Evolutionary conservation across 2,797 vertebrate genomes (phyloP), one percentile per base, ranked within the genome.

Genomic region (Nannoperca australis): DNA sequence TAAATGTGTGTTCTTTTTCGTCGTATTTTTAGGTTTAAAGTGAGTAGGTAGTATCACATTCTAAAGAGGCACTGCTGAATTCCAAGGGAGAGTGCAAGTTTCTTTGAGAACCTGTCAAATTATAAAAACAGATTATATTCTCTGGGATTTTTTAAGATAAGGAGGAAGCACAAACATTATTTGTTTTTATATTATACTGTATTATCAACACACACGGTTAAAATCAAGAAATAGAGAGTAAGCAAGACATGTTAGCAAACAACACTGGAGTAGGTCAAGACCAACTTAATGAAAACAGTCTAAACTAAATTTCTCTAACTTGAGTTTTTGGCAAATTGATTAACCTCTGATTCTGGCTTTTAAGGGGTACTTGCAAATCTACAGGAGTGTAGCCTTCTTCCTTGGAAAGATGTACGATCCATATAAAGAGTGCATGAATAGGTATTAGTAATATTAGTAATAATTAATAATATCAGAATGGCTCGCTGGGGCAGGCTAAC

Each of bases 181-280:
- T n/a, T n/a, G n/a, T n/a, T n/a, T n/a, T n/a, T n/a, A n/a, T n/a
- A n/a, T n/a, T 11, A 49, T 22, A 62, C 12, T 32, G 27, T 51
- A 65, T 56, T 8, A 65, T 65, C 22, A 58, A 38, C 38, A 63
- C 59, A 64, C 44, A 54, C 44, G 38, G 20, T 22, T 72, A 24
- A 73, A 27, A 74, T 49, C 22, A 50, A 50, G 60, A 55, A 45
- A 36, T 20, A 15, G 38, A n/a, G 30, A 47, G 40, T 54, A 34
- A 51, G 30, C n/a, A 36, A 36, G 34, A 9, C 34, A 36, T 36
- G 7, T 36, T 36, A 36, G 8, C 34, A 36, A 8, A 36, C 34
- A 15, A 24, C 11, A 36, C 7, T 64, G 27, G n/a, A n/a, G n/a
- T n/a, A n/a, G n/a, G n/a, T n/a, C n/a, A n/a, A n/a, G n/a, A n/a